Conservation (phyloP, 2,888 invertebrate species). For the Salticus scenicus region DNA sequence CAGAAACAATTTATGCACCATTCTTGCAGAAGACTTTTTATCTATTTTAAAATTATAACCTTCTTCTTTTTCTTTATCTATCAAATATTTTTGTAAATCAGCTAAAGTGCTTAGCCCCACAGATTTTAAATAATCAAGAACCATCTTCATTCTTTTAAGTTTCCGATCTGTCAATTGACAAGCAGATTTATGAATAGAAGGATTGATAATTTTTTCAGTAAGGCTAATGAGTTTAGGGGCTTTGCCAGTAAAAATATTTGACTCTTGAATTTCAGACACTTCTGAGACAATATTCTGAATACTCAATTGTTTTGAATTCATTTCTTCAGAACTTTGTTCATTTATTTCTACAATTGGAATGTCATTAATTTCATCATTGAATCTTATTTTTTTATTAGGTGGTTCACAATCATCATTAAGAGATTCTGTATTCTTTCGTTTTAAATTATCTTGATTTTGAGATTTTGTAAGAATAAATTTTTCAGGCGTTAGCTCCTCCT, state of each 20-base stretch:
- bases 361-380: constrained; percentile 18
- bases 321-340: neutral
- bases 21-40: constrained; percentile 81
- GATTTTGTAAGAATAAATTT: neutral
- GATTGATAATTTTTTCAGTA: neutral
- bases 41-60: constrained; percentile 79
- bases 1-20: constrained; percentile 80
- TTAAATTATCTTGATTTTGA: neutral
- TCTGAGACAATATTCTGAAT: constrained; percentile 29
- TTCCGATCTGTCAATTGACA: constrained; percentile 73
- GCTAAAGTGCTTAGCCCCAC: constrained; percentile 79
- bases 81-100: constrained; percentile 75
- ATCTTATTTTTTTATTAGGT: neutral
- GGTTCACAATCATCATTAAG: neutral
- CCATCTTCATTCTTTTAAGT: constrained; percentile 79
- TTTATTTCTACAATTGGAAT: neutral
- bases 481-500: neutral
- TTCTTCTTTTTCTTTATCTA: constrained; percentile 79
- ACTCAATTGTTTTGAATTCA: neutral
- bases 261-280: constrained; percentile 18
- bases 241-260: constrained; percentile 1
- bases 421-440: constrained; percentile 1
- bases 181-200: neutral
- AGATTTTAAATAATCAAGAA: constrained; percentile 80
- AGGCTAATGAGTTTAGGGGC: constrained; percentile 32